phyloP scores from a whole-genome alignment of 2,888 invertebrate species.

The Uloborus plumipes region DNA sequence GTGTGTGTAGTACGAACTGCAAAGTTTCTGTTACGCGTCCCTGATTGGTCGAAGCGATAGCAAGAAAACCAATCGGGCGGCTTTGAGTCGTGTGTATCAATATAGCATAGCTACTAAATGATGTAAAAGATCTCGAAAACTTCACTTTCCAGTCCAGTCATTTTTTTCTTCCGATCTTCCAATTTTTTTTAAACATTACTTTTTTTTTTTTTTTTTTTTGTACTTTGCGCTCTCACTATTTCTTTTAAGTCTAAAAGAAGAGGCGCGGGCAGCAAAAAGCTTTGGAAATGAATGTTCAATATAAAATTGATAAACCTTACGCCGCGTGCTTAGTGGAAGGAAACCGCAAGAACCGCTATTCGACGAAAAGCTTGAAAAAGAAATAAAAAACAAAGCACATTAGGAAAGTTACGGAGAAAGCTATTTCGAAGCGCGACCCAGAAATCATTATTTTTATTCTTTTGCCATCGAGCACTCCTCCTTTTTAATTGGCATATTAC shows the following conservation, averaged over 20 bases:
- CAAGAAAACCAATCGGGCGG: constrained; percentile 48
- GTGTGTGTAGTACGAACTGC: constrained; percentile 33
- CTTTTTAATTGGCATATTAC: no score
- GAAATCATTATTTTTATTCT: no score
- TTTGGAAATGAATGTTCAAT: constrained; percentile 55
- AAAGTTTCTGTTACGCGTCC: constrained; percentile 38
- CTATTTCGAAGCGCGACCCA: no score
- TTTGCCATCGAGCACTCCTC: no score
- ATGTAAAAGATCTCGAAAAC: constrained; percentile 60
- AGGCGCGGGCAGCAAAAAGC: constrained; percentile 51
- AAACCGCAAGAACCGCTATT: background rate
- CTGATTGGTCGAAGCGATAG: constrained; percentile 51
- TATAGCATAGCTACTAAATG: constrained; percentile 60
- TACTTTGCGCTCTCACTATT: constrained; percentile 12
- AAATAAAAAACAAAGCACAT: constrained; percentile 18
- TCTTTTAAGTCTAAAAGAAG: constrained; percentile 18
- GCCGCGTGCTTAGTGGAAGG: constrained; percentile 39
- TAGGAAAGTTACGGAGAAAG: constrained; percentile 3
- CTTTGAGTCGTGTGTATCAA: constrained; percentile 44
- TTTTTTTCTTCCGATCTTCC: constrained; percentile 16
- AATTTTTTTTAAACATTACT: constrained; percentile 6
- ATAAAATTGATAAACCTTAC: constrained; percentile 60
- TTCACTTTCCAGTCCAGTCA: constrained; percentile 35
- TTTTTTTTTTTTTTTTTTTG: constrained; percentile 23
- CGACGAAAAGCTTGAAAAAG: constrained; percentile 1